phyloP scores from a whole-genome alignment of 2,888 invertebrate genomes.

The Lycophotia porphyrea region DNA sequence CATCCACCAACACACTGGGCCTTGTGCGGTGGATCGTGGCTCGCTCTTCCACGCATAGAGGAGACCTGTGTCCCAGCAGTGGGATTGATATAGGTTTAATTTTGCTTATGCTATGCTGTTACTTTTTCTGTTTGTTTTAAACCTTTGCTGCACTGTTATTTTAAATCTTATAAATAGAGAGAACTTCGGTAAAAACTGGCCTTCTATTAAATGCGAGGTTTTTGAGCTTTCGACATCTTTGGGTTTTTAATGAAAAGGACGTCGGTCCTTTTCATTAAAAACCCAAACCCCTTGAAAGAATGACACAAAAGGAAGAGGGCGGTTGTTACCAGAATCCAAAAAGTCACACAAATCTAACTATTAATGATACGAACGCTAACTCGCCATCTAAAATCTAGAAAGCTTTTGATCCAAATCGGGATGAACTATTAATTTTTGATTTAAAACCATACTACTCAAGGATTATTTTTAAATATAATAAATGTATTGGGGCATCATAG shows the following conservation, averaged over 20 bases:
- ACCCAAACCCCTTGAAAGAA: too few relatives aligned
- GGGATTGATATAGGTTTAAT: not conserved
- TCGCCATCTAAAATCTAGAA: not conserved
- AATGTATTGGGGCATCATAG: not conserved
- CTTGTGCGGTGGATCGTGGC: not conserved
- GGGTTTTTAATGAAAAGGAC: not conserved
- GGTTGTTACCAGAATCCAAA: too few relatives aligned
- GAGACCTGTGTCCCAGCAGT: not conserved
- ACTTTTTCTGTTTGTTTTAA: not conserved
- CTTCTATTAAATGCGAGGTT: not conserved
- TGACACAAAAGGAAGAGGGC: too few relatives aligned
- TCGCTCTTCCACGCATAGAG: not conserved
- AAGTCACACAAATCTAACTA: too few relatives aligned
- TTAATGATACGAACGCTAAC: too few relatives aligned
- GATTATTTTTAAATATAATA: not conserved
- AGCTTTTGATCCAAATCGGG: not conserved
- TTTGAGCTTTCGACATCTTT: too few relatives aligned
- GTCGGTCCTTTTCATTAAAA: too few relatives aligned
- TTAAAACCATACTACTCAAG: not conserved
- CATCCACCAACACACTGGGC: not conserved
- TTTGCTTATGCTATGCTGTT: not conserved
- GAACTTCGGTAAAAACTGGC: not conserved
- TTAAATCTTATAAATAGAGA: not conserved
- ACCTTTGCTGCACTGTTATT: not conserved
- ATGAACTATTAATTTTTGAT: not conserved